Evolutionary conservation across 2,888 invertebrate genomes (phyloP).

Genomic region (Hirtodrosophila confusa): DNA sequence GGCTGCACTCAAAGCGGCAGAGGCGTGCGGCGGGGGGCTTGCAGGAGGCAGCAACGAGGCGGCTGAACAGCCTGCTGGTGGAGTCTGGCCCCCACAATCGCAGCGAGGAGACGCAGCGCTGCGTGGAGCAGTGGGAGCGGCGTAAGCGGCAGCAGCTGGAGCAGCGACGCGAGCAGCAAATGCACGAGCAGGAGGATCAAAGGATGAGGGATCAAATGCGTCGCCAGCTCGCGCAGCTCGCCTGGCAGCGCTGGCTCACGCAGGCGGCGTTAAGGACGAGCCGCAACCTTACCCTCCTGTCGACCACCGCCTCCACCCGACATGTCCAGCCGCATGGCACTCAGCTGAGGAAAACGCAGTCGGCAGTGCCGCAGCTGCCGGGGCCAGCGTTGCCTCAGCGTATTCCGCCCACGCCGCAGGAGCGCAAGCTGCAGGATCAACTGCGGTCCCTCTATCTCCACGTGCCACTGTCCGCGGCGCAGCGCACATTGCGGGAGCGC

Average conservation of each 20-base stretch:
- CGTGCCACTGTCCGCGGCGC: slow-evolving; percentile 42
- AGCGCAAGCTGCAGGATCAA: background rate
- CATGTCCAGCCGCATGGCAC: too few relatives aligned
- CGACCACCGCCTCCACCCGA: too few relatives aligned
- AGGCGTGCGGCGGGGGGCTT: background rate
- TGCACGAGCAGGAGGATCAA: slow-evolving; percentile 4
- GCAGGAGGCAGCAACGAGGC: background rate
- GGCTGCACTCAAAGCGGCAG: slow-evolving; percentile 35
- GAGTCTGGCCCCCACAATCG: background rate
- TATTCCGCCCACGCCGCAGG: background rate
- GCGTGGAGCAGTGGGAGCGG: slow-evolving; percentile 31
- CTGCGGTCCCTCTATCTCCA: slow-evolving; percentile 17
- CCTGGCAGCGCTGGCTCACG: slow-evolving; percentile 49
- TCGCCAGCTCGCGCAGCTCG: slow-evolving; percentile 33
- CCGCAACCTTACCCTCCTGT: too few relatives aligned
- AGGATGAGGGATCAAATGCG: slow-evolving; percentile 24
- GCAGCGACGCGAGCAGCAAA: slow-evolving; percentile 1
- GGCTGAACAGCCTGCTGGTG: background rate
- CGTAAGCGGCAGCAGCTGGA: slow-evolving; percentile 32
- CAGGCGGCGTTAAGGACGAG: slow-evolving; percentile 6
- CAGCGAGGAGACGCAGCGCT: background rate
- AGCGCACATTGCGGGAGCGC: slow-evolving; percentile 32
- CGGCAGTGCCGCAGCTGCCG: background rate
- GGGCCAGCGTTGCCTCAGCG: background rate
- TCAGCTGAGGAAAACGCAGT: too few relatives aligned